A percentile compares a stretch with the other conserved stretches of the same genome.
Conservation (phyloP, 2,113 vertebrate genomes). For the Choloepus hoffmanni region DNA sequence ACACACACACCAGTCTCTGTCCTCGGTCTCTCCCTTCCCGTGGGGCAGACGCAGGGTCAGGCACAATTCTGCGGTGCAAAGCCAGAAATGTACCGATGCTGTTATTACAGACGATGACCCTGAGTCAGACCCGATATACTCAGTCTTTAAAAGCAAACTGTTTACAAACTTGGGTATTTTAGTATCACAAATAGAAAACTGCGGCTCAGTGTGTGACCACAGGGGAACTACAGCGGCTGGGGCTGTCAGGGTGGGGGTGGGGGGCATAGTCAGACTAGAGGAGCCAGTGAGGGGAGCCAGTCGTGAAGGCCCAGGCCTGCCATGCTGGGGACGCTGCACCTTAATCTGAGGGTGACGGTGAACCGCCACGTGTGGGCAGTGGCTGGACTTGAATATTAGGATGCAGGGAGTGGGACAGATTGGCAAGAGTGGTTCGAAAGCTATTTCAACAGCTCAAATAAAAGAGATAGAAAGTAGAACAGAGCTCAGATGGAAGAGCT, state of each 20-base stretch:
- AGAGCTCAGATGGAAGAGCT: not conserved
- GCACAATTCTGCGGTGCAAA: rapidly evolving
- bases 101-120: not conserved
- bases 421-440: not conserved
- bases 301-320: rapidly evolving
- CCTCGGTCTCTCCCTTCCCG: not conserved
- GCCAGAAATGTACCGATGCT: rapidly evolving
- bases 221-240: not conserved
- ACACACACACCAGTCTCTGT: not conserved
- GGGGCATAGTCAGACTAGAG: rapidly evolving
- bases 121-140: not conserved
- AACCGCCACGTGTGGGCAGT: not conserved
- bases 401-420: rapidly evolving
- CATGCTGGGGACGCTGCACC: not conserved
- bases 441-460: not conserved
- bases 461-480: not conserved
- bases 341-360: not conserved
- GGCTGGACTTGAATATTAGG: not conserved
- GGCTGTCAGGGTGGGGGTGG: rapidly evolving
- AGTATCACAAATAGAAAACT: not conserved
- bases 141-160: not conserved
- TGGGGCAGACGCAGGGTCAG: not conserved
- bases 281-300: not conserved
- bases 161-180: not conserved
- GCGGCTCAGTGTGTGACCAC: not conserved